A percentile compares a stretch with the other conserved stretches of the same genome.
Evolutionary conservation across 2,113 vertebrate genomes (phyloP).

Genomic region (Alces alces): DNA sequence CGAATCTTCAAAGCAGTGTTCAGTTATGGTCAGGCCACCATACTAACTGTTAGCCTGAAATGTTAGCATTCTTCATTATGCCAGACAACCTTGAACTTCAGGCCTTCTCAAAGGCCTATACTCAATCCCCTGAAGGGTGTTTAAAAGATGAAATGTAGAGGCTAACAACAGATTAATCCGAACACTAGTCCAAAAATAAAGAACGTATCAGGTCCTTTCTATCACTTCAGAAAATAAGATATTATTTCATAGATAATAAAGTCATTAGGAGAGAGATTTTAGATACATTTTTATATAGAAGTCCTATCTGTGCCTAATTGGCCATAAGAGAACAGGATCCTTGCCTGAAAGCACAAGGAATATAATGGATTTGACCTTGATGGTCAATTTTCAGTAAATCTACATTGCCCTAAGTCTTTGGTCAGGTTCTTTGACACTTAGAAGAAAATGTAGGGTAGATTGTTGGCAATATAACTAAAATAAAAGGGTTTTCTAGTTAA

Average conservation of each 20-base stretch:
- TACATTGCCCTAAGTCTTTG: not conserved
- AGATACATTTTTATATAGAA: not conserved
- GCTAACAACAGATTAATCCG: not conserved
- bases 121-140: not conserved
- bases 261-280: not conserved
- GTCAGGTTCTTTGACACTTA: not conserved
- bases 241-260: not conserved
- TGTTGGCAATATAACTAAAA: not conserved
- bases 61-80: not conserved
- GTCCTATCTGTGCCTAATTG: not conserved
- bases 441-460: not conserved
- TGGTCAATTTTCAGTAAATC: not conserved
- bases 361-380: not conserved
- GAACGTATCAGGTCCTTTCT: not conserved
- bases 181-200: not conserved
- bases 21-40: not conserved
- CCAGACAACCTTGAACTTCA: not conserved
- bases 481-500: not conserved
- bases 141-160: not conserved
- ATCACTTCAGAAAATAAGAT: not conserved
- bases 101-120: not conserved
- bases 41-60: not conserved
- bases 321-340: not conserved
- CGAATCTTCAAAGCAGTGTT: not conserved
- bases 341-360: not conserved